phyloP scores from a whole-genome alignment of 2,113 vertebrate species.

The Euleptes europaea region DNA sequence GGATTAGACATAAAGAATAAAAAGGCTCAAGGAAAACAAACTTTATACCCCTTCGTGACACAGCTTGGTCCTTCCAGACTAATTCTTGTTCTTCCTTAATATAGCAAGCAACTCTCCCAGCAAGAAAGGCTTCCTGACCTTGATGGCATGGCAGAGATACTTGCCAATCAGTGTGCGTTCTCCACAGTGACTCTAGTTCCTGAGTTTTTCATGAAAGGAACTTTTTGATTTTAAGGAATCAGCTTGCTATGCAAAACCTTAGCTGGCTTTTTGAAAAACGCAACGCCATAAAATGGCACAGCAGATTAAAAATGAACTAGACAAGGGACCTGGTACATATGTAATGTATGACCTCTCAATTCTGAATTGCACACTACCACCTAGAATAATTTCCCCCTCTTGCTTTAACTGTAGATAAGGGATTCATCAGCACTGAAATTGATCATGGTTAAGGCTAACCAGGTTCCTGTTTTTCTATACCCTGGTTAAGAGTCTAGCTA shows the following conservation, averaged over 20 bases:
- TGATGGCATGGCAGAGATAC: neutral
- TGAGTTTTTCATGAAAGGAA: slow-evolving; percentile 32
- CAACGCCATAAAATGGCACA: slow-evolving; percentile 9
- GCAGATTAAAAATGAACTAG: neutral
- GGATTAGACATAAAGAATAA: slow-evolving; percentile 66
- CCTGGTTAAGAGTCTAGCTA: neutral
- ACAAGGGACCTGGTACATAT: neutral
- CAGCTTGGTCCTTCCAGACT: slow-evolving; percentile 43
- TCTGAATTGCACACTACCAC: too few species aligned
- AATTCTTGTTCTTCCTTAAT: slow-evolving; percentile 50
- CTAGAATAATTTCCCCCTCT: neutral
- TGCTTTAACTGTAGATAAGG: neutral
- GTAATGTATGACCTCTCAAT: neutral
- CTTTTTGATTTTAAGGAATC: slow-evolving; percentile 8
- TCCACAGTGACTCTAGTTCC: neutral
- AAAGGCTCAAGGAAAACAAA: slow-evolving; percentile 66
- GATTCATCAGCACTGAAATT: neutral
- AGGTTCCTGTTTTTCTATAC: too few species aligned
- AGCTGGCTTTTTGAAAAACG: slow-evolving; percentile 26
- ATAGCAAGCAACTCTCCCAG: slow-evolving; percentile 48
- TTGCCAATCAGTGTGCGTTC: slow-evolving; percentile 14
- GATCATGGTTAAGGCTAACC: too few species aligned
- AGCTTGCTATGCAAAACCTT: slow-evolving; percentile 14
- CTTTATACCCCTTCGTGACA: slow-evolving; percentile 65
- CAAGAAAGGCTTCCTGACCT: slow-evolving; percentile 37